Percentiles rank a stretch among this genome's conserved stretches.
These are phyloP conservation scores for Corvus moneduloides DNA, from an alignment of 2,113 vertebrate species.

Conservation along the genomic window DNA sequence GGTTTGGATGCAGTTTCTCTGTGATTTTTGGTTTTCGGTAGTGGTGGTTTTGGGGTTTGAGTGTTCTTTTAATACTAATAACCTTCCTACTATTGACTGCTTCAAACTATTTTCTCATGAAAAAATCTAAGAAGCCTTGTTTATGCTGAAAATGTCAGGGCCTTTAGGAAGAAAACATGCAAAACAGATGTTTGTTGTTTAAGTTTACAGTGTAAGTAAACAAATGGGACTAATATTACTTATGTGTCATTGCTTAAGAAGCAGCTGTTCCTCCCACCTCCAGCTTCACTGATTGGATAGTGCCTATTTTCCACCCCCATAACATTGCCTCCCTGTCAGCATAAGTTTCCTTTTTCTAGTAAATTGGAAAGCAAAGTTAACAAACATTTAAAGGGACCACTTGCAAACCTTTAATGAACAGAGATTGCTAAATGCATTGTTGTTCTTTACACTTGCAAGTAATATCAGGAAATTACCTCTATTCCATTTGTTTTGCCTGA, in stretches of 20 bases:
- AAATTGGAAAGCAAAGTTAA: neutral
- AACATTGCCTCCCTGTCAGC: neutral
- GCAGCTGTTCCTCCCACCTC: slow-evolving; percentile 29
- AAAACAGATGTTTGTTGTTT: slow-evolving; percentile 63
- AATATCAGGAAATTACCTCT: neutral
- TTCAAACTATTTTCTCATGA: neutral
- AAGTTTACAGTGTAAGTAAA: slow-evolving; percentile 46
- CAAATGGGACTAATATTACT: slow-evolving; percentile 39
- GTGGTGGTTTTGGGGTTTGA: neutral
- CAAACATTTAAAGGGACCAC: neutral
- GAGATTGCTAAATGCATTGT: neutral
- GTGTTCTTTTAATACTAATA: neutral
- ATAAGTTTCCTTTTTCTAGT: neutral
- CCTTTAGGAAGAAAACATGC: slow-evolving; percentile 19
- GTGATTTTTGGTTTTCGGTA: neutral
- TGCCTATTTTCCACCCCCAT: neutral
- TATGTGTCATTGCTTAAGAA: slow-evolving; percentile 25
- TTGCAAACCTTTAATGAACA: neutral
- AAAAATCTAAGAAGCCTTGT: neutral
- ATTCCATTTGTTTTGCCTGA: neutral
- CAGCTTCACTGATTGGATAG: neutral
- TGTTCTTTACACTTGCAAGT: neutral
- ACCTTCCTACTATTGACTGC: neutral
- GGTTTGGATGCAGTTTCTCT: neutral
- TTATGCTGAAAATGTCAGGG: slow-evolving; percentile 19